phyloP scores from a whole-genome alignment of 2,888 invertebrate species.

The Creontiades dilutus region DNA sequence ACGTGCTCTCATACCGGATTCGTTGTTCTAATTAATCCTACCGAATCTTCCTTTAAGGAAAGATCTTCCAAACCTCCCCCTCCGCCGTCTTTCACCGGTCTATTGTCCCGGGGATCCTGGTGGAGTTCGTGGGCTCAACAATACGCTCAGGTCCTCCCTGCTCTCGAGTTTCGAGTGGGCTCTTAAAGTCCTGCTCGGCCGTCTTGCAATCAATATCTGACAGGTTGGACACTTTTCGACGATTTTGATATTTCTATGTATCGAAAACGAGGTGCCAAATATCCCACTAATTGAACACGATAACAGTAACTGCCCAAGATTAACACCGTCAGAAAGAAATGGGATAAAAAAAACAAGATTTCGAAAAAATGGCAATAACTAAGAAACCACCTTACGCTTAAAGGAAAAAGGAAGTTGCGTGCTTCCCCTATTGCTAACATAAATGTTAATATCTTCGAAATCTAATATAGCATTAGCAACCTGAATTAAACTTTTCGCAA shows the following conservation, averaged over 20 bases:
- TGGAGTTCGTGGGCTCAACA: not conserved
- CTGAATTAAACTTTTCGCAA: too few relatives aligned
- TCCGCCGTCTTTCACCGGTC: not conserved
- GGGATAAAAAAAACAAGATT: too few relatives aligned
- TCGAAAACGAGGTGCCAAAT: too few relatives aligned
- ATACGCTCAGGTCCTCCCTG: not conserved
- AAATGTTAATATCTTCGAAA: too few relatives aligned
- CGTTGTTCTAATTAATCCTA: slow-evolving; percentile 9
- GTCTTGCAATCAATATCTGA: not conserved
- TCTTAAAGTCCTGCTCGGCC: not conserved
- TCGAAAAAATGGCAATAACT: too few relatives aligned
- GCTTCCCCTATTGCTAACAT: too few relatives aligned
- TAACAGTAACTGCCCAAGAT: too few relatives aligned
- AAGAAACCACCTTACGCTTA: too few relatives aligned
- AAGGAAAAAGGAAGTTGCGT: too few relatives aligned
- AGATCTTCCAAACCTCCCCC: not conserved
- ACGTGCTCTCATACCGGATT: not conserved
- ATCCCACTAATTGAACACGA: too few relatives aligned
- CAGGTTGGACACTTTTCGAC: slow-evolving; percentile 4
- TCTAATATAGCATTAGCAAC: too few relatives aligned
- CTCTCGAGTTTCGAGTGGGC: slow-evolving; percentile 24
- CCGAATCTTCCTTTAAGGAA: slow-evolving; percentile 26
- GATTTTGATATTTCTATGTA: slow-evolving; percentile 7
- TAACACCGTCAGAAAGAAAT: too few relatives aligned
- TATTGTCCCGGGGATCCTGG: not conserved